phyloP scores from a whole-genome alignment of 2,113 vertebrate genomes.

The Pygoscelis antarcticus region DNA sequence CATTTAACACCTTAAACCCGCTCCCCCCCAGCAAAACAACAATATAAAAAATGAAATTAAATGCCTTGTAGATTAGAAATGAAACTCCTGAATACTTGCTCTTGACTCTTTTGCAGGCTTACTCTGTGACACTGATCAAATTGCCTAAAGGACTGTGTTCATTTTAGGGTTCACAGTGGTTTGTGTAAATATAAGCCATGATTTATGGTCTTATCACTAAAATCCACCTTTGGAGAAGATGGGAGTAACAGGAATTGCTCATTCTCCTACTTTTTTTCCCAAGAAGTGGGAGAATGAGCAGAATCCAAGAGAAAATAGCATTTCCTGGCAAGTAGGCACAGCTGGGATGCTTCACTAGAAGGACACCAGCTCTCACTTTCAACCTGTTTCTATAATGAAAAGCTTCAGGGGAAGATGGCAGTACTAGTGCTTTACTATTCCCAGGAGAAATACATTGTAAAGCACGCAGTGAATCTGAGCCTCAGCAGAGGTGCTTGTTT shows the following conservation, averaged over 20 bases:
- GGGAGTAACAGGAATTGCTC: neutral
- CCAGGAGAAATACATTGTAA: rapidly evolving
- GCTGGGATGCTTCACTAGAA: neutral
- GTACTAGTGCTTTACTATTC: neutral
- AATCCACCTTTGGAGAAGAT: neutral
- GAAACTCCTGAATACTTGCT: neutral
- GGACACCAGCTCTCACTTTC: neutral
- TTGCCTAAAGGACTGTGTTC: neutral
- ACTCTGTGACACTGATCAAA: neutral
- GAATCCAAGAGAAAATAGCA: neutral
- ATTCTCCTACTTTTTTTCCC: neutral
- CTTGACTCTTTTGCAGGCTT: neutral
- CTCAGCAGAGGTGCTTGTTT: neutral
- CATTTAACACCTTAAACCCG: neutral
- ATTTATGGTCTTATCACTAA: neutral
- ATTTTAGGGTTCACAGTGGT: neutral
- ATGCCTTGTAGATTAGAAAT: neutral
- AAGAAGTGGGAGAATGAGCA: neutral
- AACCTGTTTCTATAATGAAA: neutral
- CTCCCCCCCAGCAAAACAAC: neutral
- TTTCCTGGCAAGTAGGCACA: neutral
- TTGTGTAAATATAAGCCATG: neutral
- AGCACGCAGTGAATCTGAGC: neutral
- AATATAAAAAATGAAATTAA: neutral
- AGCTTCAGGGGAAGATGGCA: neutral